Conservation (phyloP, 2,888 invertebrate species). For the Lithophane ornitopus region DNA sequence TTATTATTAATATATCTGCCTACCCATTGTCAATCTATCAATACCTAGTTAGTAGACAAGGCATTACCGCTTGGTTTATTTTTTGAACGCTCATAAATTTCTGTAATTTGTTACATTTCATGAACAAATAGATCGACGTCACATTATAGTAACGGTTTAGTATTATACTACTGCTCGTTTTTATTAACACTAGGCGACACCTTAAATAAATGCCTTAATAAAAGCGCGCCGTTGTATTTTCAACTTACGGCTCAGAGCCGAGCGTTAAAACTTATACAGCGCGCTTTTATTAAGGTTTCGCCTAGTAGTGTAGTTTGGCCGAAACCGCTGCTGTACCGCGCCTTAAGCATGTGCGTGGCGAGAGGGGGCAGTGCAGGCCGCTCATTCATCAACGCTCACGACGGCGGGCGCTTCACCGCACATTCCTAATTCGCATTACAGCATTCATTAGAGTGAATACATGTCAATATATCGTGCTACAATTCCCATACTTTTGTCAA, state of each 20-base stretch:
- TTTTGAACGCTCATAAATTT: constrained; percentile 10
- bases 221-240: neutral
- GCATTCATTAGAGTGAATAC: neutral
- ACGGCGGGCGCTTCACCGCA: no score
- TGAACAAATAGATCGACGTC: neutral
- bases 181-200: no score
- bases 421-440: no score
- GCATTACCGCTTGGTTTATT: constrained; percentile 11
- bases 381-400: no score
- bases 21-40: constrained; percentile 44
- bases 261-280: neutral
- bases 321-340: no score
- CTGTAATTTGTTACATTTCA: constrained; percentile 7
- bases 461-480: neutral
- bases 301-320: no score
- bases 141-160: neutral
- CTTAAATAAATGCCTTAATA: neutral
- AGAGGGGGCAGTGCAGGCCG: no score
- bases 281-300: neutral
- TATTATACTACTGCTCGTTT: neutral
- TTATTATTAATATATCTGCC: constrained; percentile 33
- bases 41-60: constrained; percentile 15
- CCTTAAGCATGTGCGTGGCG: no score
- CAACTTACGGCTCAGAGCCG: neutral
- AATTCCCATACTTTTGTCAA: neutral